phyloP scores from a whole-genome alignment of 2,888 invertebrate species.

The Lymantria monacha region DNA sequence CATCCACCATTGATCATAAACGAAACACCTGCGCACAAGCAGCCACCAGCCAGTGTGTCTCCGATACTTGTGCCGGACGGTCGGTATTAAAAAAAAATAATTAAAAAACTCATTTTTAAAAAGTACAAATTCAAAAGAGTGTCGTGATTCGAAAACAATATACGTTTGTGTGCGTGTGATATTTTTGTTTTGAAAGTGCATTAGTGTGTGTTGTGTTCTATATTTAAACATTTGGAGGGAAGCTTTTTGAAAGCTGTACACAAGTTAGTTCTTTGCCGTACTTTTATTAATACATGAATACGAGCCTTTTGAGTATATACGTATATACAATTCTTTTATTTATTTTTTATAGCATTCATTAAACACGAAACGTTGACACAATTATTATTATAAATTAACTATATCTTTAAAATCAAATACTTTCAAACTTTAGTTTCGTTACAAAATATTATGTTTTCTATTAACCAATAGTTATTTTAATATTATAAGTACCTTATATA shows the following conservation, averaged over 20 bases:
- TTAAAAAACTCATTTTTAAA: not conserved
- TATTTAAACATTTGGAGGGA: conserved; percentile 1
- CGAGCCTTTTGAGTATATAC: not conserved
- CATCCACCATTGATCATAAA: conserved; percentile 52
- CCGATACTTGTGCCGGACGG: conserved; percentile 21
- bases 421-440: too few relatives aligned
- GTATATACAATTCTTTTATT: too few relatives aligned
- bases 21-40: conserved; percentile 52
- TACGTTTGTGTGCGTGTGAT: conserved; percentile 1
- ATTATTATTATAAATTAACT: too few relatives aligned
- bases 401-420: too few relatives aligned
- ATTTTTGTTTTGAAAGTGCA: conserved; percentile 1
- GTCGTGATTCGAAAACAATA: conserved; percentile 7
- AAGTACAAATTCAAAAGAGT: conserved; percentile 5
- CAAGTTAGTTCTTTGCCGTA: conserved; percentile 6
- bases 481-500: too few relatives aligned
- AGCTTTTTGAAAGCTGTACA: conserved; percentile 4
- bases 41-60: conserved; percentile 49
- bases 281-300: not conserved
- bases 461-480: too few relatives aligned
- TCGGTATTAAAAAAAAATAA: conserved; percentile 15
- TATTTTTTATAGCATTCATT: too few relatives aligned
- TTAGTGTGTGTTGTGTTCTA: not conserved
- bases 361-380: too few relatives aligned
- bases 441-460: too few relatives aligned